Percentiles rank a stretch among this genome's conserved stretches.
Evolutionary conservation across 2,888 invertebrate genomes (phyloP).

Genomic region (Ischnus inquisitorius): DNA sequence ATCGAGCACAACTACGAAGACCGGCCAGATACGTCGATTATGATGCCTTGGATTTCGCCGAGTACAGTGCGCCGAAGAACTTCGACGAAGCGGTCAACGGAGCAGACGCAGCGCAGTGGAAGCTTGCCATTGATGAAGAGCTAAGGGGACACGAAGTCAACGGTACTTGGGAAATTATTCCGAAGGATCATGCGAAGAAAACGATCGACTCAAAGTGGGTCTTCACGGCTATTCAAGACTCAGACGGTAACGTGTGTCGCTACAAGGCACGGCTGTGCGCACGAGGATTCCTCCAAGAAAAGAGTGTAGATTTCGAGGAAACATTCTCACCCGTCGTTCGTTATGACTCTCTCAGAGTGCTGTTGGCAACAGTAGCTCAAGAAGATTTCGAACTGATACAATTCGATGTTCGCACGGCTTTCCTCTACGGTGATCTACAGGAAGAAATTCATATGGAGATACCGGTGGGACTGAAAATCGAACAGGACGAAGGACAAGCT

Average conservation of each 20-base stretch:
- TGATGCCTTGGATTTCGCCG: neutral
- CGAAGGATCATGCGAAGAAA: too few species aligned
- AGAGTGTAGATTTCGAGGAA: constrained; percentile 11
- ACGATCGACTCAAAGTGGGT: too few species aligned
- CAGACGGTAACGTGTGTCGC: too few species aligned
- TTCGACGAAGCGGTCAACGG: neutral
- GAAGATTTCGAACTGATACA: constrained; percentile 35
- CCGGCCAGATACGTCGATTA: neutral
- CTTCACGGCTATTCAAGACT: too few species aligned
- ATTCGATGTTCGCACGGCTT: constrained; percentile 49
- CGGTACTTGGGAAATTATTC: constrained; percentile 27
- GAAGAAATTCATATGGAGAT: constrained; percentile 47
- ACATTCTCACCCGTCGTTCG: constrained; percentile 32
- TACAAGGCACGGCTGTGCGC: constrained; percentile 42
- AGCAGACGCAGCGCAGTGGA: neutral
- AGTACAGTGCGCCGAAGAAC: neutral
- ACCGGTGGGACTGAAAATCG: constrained; percentile 27
- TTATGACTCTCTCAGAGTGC: constrained; percentile 38
- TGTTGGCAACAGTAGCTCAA: constrained; percentile 23
- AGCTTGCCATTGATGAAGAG: neutral
- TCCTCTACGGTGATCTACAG: constrained; percentile 29
- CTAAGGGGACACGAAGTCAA: constrained; percentile 7
- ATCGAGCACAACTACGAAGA: neutral
- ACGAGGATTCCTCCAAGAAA: constrained; percentile 8
- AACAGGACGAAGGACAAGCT: neutral